A percentile compares a stretch with the other conserved stretches of the same genome.
Conservation (phyloP, 2,113 vertebrate species). For the Hiodon alosoides region DNA sequence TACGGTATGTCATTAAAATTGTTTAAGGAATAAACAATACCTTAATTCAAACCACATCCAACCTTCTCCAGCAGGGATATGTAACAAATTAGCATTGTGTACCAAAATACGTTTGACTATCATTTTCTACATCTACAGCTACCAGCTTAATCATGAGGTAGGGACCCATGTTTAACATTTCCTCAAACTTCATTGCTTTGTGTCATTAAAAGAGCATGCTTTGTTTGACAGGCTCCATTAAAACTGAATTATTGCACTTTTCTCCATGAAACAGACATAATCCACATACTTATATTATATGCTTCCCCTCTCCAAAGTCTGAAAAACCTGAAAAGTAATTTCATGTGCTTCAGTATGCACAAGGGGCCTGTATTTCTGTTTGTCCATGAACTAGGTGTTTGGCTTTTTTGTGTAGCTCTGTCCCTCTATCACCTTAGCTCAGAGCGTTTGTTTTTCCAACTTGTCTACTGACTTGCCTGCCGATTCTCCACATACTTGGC, state of each 20-base stretch:
- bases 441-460: slow-evolving; percentile 52
- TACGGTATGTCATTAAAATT: slow-evolving; percentile 54
- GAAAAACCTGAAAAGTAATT: background rate
- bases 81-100: background rate
- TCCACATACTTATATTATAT: slow-evolving; percentile 19
- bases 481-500: slow-evolving; percentile 60
- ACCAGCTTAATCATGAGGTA: slow-evolving; percentile 37
- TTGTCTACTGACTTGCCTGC: slow-evolving; percentile 46
- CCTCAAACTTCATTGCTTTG: background rate
- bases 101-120: too few relatives aligned
- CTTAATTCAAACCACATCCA: background rate
- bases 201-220: background rate
- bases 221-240: slow-evolving; percentile 41
- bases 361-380: background rate
- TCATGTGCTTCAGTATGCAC: background rate
- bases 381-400: slow-evolving; percentile 24
- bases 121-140: background rate
- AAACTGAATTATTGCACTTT: slow-evolving; percentile 44
- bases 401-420: background rate
- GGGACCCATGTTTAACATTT: slow-evolving; percentile 18
- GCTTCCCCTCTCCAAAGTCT: background rate
- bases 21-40: slow-evolving; percentile 32
- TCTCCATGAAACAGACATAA: slow-evolving; percentile 38
- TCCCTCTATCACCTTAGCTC: slow-evolving; percentile 37
- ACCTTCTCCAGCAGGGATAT: background rate